Evolutionary conservation across 2,797 vertebrate genomes (phyloP).

Genomic region (Avahi laniger): DNA sequence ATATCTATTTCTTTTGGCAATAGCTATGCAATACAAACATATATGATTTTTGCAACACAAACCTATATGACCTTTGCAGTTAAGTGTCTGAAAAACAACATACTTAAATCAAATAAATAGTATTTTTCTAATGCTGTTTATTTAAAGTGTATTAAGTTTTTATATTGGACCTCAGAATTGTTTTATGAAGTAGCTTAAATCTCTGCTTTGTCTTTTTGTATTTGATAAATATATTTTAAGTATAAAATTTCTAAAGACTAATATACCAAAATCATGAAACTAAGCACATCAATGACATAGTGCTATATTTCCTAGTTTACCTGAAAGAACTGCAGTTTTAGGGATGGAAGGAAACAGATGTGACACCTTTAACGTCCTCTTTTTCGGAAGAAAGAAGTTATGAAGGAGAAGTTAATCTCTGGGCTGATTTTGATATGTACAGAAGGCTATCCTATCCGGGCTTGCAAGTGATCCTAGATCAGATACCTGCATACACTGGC

Average conservation of each 20-base stretch:
- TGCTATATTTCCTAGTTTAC: not conserved
- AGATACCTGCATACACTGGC: not conserved
- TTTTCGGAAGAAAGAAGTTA: not conserved
- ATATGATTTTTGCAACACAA: not conserved
- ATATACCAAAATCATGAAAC: not conserved
- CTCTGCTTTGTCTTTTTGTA: not conserved
- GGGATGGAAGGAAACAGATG: not conserved
- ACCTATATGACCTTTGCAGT: not conserved
- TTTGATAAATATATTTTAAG: not conserved
- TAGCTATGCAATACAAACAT: not conserved
- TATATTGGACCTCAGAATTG: not conserved
- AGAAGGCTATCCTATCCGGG: not conserved
- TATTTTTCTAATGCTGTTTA: not conserved
- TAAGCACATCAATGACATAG: not conserved
- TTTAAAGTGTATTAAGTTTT: slow-evolving; percentile 14
- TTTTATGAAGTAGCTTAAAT: slow-evolving; percentile 11
- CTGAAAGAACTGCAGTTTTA: not conserved
- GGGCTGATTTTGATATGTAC: not conserved
- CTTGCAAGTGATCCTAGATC: not conserved
- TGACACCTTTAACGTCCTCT: not conserved
- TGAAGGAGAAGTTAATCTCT: not conserved
- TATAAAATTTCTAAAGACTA: not conserved
- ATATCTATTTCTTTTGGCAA: not conserved
- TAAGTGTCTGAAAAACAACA: not conserved
- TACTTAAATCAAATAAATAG: not conserved